Base-by-base conservation (phyloP, 37 sponge, comb jelly and placozoan genomes). In the Crambe crambe region DNA sequence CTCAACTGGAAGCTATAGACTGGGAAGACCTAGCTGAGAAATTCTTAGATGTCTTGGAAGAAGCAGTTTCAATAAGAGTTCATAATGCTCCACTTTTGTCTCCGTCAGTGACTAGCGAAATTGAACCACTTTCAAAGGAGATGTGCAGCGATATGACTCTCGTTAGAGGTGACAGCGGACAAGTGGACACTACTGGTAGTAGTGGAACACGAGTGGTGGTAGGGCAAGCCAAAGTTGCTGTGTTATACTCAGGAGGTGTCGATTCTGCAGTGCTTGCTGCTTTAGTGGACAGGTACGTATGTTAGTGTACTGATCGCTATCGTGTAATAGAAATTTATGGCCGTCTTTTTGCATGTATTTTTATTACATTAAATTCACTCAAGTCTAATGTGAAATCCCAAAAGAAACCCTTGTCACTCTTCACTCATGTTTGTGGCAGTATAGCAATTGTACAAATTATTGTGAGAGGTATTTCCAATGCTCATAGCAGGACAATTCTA, bases 211-310 rank as follows among this genome's bases (percentile, higher is more conserved):
- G 12, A 22, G 23, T 42, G 2, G 56, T 63, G 42, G 18, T 15
- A 37, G 73, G 89, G 15, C 40, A 25, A 8, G 94, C 99, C 58
- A 73, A 82, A 68, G 75, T 98, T 17, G 99, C 86, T 29, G 76
- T 98, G 9, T 73, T 98, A 56, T 98, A 90, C 41, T 94, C 95
- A 56, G 99, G 99, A 31, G 99, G 99, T 56, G 73, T 98, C 31
- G 99, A 98, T 74, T 98, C 95, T 27, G 83, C 81, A 0, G 95
- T 98, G 10, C 29, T 98, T 58, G 99, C 99, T 56, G 95, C 95
- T 66, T 74, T 98, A 8, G 81, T 85, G 0, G 95, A 96, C 81
- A 89, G 88, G 95, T 93, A 27, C 47, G 81, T 82, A 9, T 51
- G 32, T 26, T 4, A n/a, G n/a, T n/a, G n/a, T n/a, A n/a, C n/a